Conservation (phyloP, 2,113 vertebrate species). For the Tragelaphus imberbis region DNA sequence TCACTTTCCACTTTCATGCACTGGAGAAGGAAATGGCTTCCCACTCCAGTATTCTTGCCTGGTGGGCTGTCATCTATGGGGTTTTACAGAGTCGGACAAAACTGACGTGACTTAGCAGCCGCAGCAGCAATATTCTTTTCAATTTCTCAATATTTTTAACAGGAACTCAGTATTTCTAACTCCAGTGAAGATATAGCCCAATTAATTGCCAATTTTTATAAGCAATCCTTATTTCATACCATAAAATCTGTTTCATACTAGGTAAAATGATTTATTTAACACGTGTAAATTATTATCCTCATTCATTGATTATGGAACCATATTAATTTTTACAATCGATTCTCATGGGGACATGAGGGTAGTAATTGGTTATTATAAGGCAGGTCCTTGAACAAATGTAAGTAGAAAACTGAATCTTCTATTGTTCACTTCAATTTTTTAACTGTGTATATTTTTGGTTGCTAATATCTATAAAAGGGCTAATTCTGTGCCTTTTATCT, state of each 20-base stretch:
- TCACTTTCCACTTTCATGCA: too few species aligned
- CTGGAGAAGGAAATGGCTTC: too few species aligned
- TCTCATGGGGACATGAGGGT: not conserved
- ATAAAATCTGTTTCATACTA: not conserved
- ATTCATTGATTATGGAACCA: not conserved
- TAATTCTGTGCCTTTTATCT: not conserved
- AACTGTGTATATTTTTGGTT: not conserved
- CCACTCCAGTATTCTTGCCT: not conserved
- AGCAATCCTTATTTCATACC: not conserved
- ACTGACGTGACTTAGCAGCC: accelerated
- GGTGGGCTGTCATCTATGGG: not conserved
- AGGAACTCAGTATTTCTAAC: not conserved
- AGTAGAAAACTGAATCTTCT: not conserved
- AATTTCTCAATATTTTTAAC: not conserved
- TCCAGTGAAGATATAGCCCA: not conserved
- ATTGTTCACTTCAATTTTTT: not conserved
- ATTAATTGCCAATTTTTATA: not conserved
- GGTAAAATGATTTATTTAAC: not conserved
- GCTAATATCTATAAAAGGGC: not conserved
- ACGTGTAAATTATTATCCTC: not conserved
- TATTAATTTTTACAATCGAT: not conserved
- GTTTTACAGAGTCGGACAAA: accelerated
- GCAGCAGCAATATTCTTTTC: not conserved
- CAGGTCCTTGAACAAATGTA: not conserved
- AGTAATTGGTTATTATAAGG: not conserved